Base-by-base conservation (phyloP, 2,113 vertebrate genomes). In the Phoxinus phoxinus region DNA sequence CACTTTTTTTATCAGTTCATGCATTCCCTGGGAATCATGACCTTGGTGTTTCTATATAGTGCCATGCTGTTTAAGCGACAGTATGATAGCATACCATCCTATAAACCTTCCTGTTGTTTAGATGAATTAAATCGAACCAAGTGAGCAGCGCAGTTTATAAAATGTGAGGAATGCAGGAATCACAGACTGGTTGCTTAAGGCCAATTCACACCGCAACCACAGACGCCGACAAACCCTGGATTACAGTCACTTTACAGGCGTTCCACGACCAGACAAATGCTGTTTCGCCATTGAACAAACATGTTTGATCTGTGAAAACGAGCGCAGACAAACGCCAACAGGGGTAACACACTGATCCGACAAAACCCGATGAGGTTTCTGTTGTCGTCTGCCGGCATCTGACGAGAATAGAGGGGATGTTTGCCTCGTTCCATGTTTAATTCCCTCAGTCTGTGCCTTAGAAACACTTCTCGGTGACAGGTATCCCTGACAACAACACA, bases 401-500 rank as follows among this genome's bases (percentile, higher is more conserved):
- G 10, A 4, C 13, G 19, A 4, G 48, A 51, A 56, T 61, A 44
- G 12, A 63, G 32, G 10, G 27, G 19, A 9, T 59, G 76, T 35
- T 41, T 27, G 77, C 35, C 35, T 41, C 7, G 0, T 25, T 32
- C 59, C 41, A 44, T 58, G 23, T 32, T 46, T 73, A 58, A 80
- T 81, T 25, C 51, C 30, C 25, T 21, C 51, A 19, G 25, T 53
- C 21, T 85, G 17, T 51, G 59, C 71, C 53, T 23, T 35, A 15
- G 37, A 59, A 76, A 65, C 53, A 46, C 17, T 6, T 41, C 35
- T 12, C 23, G 3, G 4, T 37, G 74, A 85, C 30, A 32, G 25
- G 4, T 78, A 71, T 79, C 75, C 46, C 23, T 71, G 48, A 71
- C 63, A 79, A 80, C 65, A 30, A 30, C 35, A 58, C 46, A 58